A percentile compares a stretch with the other conserved stretches of the same genome.
Evolutionary conservation across 2,113 vertebrate species (phyloP).

Genomic region (Centropristis striata): DNA sequence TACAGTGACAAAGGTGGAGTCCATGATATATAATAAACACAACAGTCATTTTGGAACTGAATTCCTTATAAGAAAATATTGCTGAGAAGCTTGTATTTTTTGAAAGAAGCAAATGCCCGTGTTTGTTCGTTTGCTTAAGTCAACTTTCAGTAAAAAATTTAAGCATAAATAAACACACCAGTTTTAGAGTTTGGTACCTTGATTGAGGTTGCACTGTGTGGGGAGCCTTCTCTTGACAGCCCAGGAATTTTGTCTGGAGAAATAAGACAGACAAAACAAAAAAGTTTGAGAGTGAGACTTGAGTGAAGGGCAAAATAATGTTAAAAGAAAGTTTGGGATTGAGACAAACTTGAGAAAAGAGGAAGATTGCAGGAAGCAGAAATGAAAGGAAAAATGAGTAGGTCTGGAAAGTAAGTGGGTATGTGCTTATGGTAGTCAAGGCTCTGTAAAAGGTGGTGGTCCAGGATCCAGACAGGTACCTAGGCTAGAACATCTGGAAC

Average conservation of each 20-base stretch:
- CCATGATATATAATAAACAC: conserved; percentile 6
- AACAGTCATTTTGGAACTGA: not conserved
- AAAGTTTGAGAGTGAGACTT: not conserved
- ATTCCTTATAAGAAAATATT: not conserved
- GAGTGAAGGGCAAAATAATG: not conserved
- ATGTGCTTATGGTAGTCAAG: not conserved
- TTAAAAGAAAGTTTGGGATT: not conserved
- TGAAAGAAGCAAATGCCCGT: not conserved
- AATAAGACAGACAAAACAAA: conserved; percentile 39
- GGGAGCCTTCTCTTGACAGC: conserved; percentile 93
- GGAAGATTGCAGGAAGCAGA: conserved; percentile 18
- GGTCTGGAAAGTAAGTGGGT: conserved; percentile 4
- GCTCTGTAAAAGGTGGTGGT: conserved; percentile 15
- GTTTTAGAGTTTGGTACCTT: conserved; percentile 81
- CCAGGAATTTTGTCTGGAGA: conserved; percentile 88
- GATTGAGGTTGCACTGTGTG: conserved; percentile 88
- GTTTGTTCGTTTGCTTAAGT: not conserved
- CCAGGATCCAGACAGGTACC: conserved; percentile 32
- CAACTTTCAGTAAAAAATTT: not conserved
- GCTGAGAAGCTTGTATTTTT: not conserved
- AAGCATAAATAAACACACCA: not conserved
- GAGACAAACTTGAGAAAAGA: not conserved
- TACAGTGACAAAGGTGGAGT: conserved; percentile 36
- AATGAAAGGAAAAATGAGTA: conserved; percentile 8
- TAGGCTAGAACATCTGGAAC: conserved; percentile 36